Percentiles rank a stretch among this genome's conserved stretches.
Conservation (phyloP, 2,888 invertebrate species). For the Shargacucullia verbasci region DNA sequence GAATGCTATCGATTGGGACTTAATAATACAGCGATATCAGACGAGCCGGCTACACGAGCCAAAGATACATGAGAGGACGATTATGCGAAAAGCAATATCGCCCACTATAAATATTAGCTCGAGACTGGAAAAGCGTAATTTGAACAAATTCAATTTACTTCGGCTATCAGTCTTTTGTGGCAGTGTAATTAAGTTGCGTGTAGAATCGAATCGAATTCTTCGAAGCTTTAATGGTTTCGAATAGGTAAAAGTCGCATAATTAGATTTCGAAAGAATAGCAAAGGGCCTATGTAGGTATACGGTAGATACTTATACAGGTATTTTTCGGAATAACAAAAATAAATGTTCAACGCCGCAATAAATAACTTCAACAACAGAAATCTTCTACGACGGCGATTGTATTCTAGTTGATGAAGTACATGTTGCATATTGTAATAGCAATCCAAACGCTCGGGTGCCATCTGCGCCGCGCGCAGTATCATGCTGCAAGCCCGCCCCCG, state of each 20-base stretch:
- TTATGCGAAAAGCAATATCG: constrained; percentile 51
- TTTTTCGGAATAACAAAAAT: too few relatives aligned
- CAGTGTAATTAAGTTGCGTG: constrained; percentile 34
- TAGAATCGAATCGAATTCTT: constrained; percentile 37
- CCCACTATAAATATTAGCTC: constrained; percentile 45
- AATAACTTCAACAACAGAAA: constrained; percentile 3
- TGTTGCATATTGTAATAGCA: constrained; percentile 31
- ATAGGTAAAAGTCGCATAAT: neutral
- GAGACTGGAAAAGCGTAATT: constrained; percentile 43
- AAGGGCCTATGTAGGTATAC: too few relatives aligned
- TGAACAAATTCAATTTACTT: constrained; percentile 49
- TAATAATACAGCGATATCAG: constrained; percentile 55
- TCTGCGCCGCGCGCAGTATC: constrained; percentile 46
- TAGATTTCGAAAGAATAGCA: too few relatives aligned
- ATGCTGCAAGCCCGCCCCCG: constrained; percentile 39
- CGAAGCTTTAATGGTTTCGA: neutral
- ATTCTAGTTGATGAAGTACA: constrained; percentile 22
- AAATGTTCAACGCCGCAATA: too few relatives aligned
- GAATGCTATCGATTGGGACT: constrained; percentile 51
- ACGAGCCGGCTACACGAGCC: constrained; percentile 21
- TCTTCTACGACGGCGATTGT: constrained; percentile 9
- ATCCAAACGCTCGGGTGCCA: constrained; percentile 41
- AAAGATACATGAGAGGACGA: constrained; percentile 49
- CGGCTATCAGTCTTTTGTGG: constrained; percentile 40
- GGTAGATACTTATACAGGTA: too few relatives aligned